A percentile compares a stretch with the other conserved stretches of the same genome.
phyloP scores from a whole-genome alignment of 2,113 vertebrate species.

The Gymnorhina tibicen region DNA sequence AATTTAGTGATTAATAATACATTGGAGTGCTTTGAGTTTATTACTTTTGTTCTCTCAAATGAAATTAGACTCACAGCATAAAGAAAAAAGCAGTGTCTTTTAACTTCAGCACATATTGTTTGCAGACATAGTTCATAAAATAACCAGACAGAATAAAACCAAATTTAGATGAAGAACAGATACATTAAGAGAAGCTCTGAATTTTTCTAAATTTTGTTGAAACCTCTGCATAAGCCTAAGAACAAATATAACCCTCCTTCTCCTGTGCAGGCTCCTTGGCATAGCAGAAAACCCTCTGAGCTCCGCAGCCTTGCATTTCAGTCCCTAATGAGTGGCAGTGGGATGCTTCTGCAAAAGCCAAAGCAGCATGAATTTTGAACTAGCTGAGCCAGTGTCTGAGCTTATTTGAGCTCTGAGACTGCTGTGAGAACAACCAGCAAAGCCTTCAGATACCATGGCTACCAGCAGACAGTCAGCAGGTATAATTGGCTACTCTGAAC shows the following conservation, averaged over 20 bases:
- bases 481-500: constrained; percentile 21
- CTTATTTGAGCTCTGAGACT: constrained; percentile 46
- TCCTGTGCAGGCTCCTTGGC: neutral
- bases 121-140: neutral
- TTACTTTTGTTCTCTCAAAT: neutral
- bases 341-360: neutral
- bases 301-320: neutral
- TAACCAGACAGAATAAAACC: neutral
- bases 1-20: neutral
- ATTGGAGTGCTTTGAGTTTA: neutral
- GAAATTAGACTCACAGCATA: neutral
- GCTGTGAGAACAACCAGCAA: constrained; percentile 21
- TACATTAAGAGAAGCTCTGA: neutral
- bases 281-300: neutral
- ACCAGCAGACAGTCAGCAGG: constrained; percentile 2
- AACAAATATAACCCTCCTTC: neutral
- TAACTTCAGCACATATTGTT: neutral
- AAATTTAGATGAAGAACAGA: neutral
- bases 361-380: constrained; percentile 15
- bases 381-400: neutral
- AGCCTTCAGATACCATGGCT: constrained; percentile 24
- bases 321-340: constrained; percentile 19
- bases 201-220: neutral
- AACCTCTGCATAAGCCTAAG: neutral
- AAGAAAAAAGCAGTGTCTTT: neutral